Base-by-base conservation (phyloP, 1,140 invertebrate genomes). In the Tetraneura akinire region DNA sequence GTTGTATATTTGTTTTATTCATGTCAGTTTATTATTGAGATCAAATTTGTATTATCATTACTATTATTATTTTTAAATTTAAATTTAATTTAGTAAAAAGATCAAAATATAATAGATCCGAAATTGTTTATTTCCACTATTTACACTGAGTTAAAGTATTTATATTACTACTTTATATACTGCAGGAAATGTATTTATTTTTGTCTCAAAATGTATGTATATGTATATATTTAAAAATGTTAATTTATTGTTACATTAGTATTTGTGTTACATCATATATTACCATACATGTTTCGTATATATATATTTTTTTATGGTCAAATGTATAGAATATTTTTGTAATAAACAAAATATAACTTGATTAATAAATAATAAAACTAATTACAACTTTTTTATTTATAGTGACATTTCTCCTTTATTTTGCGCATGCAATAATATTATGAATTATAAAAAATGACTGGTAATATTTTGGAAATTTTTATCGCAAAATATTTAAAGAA, bases 261-360 rank as follows among this genome's bases (percentile, higher is more conserved):
- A 21, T 45, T 49, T 49, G 23, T 49, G 16, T 70, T 49, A 70
- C 49, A 70, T 13, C 49, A 70, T 13, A 49, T 47, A 37, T 51
- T 51, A 51, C 49, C 45, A 49, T 29, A 8, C 51, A 71, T 51
- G 68, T 71, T 51, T 71, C 23, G 9, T 71, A 71, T n/a, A 71
- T 51, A 68, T 70, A 64, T 64, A 66, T 71, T 29, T 71, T 49
- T 51, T 29, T 71, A 71, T 71, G 47, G 14, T 51, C 68, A 71
- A 51, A 71, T 71, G 68, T 51, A 71, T 71, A 71, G 68, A 71
- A 29, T 71, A 71, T 71, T 71, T 71, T 71, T 71, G 10, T 71
- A 71, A 71, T 71, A 26, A 71, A 71, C 23, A 18, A 29, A 51
- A 49, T 49, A 49, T 49, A 13, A 70, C 66, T 70, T 51, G 8